A percentile compares a stretch with the other conserved stretches of the same genome.
phyloP scores from a whole-genome alignment of 92 coral and sea anemone species.

The Siderastrea siderea region DNA sequence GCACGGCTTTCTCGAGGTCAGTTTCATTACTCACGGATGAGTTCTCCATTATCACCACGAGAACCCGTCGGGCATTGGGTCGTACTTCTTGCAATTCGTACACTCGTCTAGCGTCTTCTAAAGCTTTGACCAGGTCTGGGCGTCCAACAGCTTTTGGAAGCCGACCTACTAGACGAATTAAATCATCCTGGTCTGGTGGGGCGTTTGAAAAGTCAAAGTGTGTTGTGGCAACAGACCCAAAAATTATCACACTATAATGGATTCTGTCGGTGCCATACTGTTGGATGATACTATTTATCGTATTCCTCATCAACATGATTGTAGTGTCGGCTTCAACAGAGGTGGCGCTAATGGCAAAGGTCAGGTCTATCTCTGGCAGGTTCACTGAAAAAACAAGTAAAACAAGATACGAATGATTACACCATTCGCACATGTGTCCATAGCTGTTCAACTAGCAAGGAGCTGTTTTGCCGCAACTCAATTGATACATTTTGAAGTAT shows the following conservation, averaged over 20 bases:
- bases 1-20: neutral
- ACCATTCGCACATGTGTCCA: no score
- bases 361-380: slow-evolving; percentile 75
- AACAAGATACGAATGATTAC: no score
- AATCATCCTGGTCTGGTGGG: slow-evolving; percentile 41
- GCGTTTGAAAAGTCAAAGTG: slow-evolving; percentile 49
- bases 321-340: slow-evolving; percentile 40
- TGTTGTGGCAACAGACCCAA: slow-evolving; percentile 62
- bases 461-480: no score
- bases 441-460: no score
- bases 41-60: slow-evolving; percentile 80
- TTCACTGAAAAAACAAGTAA: slow-evolving; percentile 36
- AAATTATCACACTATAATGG: slow-evolving; percentile 76
- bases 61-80: slow-evolving; percentile 79
- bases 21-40: neutral
- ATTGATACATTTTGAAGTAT: no score
- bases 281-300: slow-evolving; percentile 61
- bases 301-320: slow-evolving; percentile 46
- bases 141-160: slow-evolving; percentile 34
- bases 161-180: slow-evolving; percentile 48
- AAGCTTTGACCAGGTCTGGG: slow-evolving; percentile 54
- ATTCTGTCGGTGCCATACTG: slow-evolving; percentile 67
- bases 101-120: slow-evolving; percentile 52
- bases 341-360: slow-evolving; percentile 82
- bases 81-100: slow-evolving; percentile 64